Evolutionary conservation across 2,113 vertebrate species (phyloP).

Genomic region (Lycaon pictus): DNA sequence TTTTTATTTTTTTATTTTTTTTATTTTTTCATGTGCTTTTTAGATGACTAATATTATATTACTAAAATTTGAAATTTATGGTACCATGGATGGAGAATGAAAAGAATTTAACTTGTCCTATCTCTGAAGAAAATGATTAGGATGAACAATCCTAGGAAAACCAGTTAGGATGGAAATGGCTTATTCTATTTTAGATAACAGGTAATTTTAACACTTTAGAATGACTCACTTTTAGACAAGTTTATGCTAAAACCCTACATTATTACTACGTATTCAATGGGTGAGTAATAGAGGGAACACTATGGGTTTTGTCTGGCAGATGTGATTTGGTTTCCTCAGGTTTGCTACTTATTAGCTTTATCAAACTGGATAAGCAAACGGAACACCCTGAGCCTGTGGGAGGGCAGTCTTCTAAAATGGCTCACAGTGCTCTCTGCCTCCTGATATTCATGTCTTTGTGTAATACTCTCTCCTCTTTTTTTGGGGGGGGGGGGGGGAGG

Average conservation of each 20-base stretch:
- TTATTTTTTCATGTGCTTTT: neutral
- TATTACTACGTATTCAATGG: constrained; percentile 27
- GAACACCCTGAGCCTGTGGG: neutral
- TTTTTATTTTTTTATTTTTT: neutral
- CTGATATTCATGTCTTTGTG: constrained; percentile 28
- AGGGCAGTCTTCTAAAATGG: constrained; percentile 42
- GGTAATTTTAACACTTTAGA: constrained; percentile 53
- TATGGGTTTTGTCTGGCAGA: neutral
- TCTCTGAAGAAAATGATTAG: constrained; percentile 58
- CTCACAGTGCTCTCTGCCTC: constrained; percentile 8
- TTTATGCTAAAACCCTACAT: constrained; percentile 17
- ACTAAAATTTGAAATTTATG: constrained; percentile 54
- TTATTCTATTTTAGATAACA: constrained; percentile 24
- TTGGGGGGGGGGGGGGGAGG: neutral
- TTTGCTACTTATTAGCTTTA: constrained; percentile 51
- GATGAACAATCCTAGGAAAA: constrained; percentile 46
- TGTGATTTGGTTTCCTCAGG: constrained; percentile 4
- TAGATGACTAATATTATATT: constrained; percentile 30
- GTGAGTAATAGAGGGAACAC: neutral
- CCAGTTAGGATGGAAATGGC: constrained; percentile 32
- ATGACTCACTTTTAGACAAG: constrained; percentile 14
- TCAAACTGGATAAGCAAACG: constrained; percentile 60
- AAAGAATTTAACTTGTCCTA: constrained; percentile 26
- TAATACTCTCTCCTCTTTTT: neutral
- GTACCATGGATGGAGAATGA: neutral